Percentiles rank a stretch among this genome's conserved stretches.
phyloP scores from a whole-genome alignment of 2,797 vertebrate genomes.

The Psittacula derbiana region DNA sequence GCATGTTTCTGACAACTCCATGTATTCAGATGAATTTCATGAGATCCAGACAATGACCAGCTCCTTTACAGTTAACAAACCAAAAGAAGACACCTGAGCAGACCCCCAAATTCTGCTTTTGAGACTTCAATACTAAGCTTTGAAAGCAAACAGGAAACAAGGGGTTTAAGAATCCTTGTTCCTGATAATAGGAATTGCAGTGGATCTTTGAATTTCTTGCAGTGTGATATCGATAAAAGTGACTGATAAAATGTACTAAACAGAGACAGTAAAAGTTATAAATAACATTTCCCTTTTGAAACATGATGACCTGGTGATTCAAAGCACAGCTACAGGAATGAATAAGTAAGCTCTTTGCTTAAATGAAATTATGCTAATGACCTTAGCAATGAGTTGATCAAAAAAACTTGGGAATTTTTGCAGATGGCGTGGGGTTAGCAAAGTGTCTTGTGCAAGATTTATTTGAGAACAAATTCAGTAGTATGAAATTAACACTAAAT shows the following conservation, averaged over 20 bases:
- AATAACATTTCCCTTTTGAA: constrained; percentile 6
- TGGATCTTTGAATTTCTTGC: constrained; percentile 38
- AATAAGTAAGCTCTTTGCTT: background rate
- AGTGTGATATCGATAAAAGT: background rate
- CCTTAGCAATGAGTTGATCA: background rate
- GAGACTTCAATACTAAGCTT: constrained; percentile 50
- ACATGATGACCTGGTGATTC: background rate
- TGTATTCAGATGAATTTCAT: background rate
- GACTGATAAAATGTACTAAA: constrained; percentile 29
- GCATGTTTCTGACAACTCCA: background rate
- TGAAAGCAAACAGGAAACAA: constrained; percentile 50
- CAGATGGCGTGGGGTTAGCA: background rate
- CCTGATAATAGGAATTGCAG: constrained; percentile 26
- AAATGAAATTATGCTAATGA: background rate
- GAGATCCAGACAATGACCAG: background rate
- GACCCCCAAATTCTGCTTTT: background rate
- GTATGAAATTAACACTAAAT: background rate
- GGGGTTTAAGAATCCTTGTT: background rate
- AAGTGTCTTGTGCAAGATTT: background rate
- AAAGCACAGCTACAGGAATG: background rate
- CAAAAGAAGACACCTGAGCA: background rate
- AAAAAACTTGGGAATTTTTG: background rate
- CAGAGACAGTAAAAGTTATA: background rate
- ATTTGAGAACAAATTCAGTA: background rate
- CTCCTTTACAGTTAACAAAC: constrained; percentile 16